A percentile compares a stretch with the other conserved stretches of the same genome.
Evolutionary conservation across 2,888 invertebrate genomes (phyloP).

Genomic region (Amblyjoppa proteus): DNA sequence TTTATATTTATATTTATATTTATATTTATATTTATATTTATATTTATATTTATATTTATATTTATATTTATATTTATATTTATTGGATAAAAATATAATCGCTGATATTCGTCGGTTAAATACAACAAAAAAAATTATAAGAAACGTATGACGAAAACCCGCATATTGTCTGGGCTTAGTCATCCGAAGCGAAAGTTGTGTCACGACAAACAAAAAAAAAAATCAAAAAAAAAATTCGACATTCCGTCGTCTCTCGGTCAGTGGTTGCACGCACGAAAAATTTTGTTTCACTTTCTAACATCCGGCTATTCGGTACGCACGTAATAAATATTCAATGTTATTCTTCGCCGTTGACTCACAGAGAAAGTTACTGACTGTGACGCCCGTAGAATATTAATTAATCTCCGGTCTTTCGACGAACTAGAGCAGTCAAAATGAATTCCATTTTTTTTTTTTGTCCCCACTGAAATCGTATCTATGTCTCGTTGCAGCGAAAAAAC

Average conservation of each 20-base stretch:
- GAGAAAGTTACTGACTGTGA: constrained; percentile 55
- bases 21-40: no score
- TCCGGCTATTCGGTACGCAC: constrained; percentile 48
- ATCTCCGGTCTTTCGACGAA: background rate
- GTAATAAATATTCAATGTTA: constrained; percentile 61
- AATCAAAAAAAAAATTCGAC: constrained; percentile 48
- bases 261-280: constrained; percentile 20
- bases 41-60: no score
- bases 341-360: constrained; percentile 61
- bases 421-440: background rate
- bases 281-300: constrained; percentile 61
- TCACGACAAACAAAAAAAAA: constrained; percentile 21
- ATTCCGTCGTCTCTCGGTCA: constrained; percentile 35
- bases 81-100: background rate
- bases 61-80: no score
- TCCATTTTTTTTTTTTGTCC: background rate
- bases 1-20: no score
- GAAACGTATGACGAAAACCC: constrained; percentile 16
- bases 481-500: constrained; percentile 90
- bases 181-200: constrained; percentile 61
- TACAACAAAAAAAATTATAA: background rate
- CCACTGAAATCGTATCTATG: background rate
- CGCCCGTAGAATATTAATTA: constrained; percentile 50
- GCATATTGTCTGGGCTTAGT: constrained; percentile 32
- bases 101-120: background rate